A percentile compares a stretch with the other conserved stretches of the same genome.
Evolutionary conservation across 2,113 vertebrate genomes (phyloP).

Genomic region (Callorhinus ursinus): DNA sequence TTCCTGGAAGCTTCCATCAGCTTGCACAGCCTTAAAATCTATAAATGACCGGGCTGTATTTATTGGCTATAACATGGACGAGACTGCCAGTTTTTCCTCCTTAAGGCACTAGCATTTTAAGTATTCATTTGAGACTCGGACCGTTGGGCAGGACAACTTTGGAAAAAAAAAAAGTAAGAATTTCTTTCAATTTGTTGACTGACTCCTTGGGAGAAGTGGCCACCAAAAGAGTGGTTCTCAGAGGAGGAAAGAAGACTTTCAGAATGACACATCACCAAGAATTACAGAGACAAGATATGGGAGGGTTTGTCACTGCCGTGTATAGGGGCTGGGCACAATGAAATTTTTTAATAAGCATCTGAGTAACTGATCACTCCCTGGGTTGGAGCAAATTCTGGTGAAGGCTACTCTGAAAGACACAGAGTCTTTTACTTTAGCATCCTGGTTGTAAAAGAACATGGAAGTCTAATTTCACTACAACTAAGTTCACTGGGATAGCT

Average conservation of each 20-base stretch:
- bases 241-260: not conserved
- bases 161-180: not conserved
- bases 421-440: not conserved
- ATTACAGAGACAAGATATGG: not conserved
- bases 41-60: conserved; percentile 40
- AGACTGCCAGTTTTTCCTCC: not conserved
- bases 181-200: conserved; percentile 14
- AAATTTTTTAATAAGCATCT: not conserved
- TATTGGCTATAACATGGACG: conserved; percentile 34
- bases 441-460: not conserved
- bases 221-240: not conserved
- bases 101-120: conserved; percentile 53
- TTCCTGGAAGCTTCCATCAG: conserved; percentile 38
- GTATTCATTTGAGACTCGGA: conserved; percentile 33
- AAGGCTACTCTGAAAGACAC: not conserved
- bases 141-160: not conserved
- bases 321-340: not conserved
- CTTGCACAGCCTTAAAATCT: conserved; percentile 43
- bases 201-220: not conserved
- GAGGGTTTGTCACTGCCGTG: not conserved
- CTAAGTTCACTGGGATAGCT: not conserved
- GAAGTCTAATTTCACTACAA: not conserved
- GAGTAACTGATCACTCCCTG: not conserved
- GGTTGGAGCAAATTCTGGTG: not conserved
- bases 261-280: not conserved